These are phyloP conservation scores for Zhengitettix transpicula DNA, from an alignment of 2,888 invertebrate species.

Conservation along the genomic window DNA sequence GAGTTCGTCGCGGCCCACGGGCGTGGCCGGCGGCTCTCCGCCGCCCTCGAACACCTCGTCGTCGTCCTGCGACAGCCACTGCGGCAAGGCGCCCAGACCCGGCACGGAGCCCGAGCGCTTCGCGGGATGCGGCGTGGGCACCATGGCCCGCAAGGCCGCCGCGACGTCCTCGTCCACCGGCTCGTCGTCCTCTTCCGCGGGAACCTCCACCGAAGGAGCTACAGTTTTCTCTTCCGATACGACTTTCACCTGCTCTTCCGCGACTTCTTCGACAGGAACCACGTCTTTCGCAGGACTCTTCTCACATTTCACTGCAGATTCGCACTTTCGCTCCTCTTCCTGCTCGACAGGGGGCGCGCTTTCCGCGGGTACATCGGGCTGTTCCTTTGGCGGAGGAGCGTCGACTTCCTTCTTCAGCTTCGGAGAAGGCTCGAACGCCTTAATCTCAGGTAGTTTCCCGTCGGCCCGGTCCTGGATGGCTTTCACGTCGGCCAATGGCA, in stretches of 20 bases:
- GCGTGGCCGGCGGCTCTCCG: slow-evolving; percentile 57
- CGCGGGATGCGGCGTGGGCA: slow-evolving; percentile 11
- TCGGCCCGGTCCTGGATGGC: neutral
- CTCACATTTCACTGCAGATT: neutral
- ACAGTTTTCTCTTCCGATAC: neutral
- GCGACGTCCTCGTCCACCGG: neutral
- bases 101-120: slow-evolving; percentile 11
- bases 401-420: neutral
- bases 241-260: neutral
- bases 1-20: slow-evolving; percentile 60
- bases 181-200: neutral
- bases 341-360: neutral
- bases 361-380: neutral
- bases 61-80: slow-evolving; percentile 17
- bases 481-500: neutral
- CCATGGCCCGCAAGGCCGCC: slow-evolving; percentile 1
- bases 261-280: neutral
- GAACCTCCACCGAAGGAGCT: neutral
- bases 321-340: neutral
- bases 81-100: slow-evolving; percentile 7
- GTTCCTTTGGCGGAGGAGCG: neutral
- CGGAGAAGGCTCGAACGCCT: too few species aligned
- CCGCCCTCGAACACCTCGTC: slow-evolving; percentile 24
- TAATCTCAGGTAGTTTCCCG: neutral
- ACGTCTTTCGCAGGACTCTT: neutral